phyloP scores from a whole-genome alignment of 2,888 invertebrate species.

The Azorinus chamasolen region DNA sequence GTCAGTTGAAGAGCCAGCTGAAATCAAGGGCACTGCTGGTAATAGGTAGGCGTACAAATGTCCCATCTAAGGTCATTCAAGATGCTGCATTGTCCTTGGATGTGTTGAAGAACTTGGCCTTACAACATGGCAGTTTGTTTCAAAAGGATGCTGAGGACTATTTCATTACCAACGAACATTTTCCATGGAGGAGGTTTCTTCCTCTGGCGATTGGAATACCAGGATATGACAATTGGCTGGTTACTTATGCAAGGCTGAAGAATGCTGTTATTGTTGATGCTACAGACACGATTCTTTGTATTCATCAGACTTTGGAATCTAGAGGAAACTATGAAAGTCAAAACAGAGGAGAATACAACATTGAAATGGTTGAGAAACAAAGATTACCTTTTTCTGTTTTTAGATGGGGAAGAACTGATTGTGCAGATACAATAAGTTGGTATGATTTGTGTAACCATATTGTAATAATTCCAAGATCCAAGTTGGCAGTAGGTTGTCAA shows the following conservation, averaged over 20 bases:
- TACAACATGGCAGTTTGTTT: conserved; percentile 41
- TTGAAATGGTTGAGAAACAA: conserved; percentile 38
- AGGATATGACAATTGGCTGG: conserved; percentile 67
- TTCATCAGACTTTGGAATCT: conserved; percentile 56
- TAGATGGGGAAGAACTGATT: conserved; percentile 48
- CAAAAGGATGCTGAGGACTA: conserved; percentile 61
- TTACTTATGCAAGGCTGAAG: conserved; percentile 41
- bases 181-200: conserved; percentile 56
- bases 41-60: conserved; percentile 52
- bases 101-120: conserved; percentile 23
- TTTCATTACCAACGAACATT: conserved; percentile 57
- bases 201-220: conserved; percentile 56
- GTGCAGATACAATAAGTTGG: conserved; percentile 47
- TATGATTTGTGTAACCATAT: conserved; percentile 44
- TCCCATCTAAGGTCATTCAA: conserved; percentile 28
- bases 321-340: conserved; percentile 60
- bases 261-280: conserved; percentile 57
- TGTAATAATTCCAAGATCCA: conserved; percentile 26
- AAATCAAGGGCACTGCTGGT: conserved; percentile 36
- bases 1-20: conserved; percentile 18
- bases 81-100: conserved; percentile 13
- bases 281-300: conserved; percentile 48
- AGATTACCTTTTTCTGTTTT: conserved; percentile 32
- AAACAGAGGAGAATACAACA: conserved; percentile 47
- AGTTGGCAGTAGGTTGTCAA: conserved; percentile 28